phyloP scores from a whole-genome alignment of 2,113 vertebrate species.

The Hippocampus abdominalis region DNA sequence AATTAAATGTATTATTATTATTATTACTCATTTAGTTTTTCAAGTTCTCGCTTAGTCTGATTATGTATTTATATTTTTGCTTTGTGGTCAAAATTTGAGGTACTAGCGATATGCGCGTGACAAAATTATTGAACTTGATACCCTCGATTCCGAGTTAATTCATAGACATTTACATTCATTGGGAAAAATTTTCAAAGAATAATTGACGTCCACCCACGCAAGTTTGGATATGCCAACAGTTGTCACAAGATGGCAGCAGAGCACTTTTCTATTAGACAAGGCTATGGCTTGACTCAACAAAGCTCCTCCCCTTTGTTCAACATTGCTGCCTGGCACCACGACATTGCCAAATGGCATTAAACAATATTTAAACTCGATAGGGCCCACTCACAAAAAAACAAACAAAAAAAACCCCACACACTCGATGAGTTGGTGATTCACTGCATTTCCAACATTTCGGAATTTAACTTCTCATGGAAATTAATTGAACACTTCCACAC shows the following conservation, averaged over 20 bases:
- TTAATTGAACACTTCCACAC: background rate
- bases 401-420: no score
- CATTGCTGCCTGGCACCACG: no score
- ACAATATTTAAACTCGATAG: no score
- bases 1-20: no score
- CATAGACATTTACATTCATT: background rate
- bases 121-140: no score
- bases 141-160: no score
- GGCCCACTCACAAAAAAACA: no score
- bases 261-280: background rate
- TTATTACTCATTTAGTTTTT: background rate
- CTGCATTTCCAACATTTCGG: background rate
- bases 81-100: no score
- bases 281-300: background rate
- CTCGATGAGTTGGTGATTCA: background rate
- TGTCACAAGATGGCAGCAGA: background rate
- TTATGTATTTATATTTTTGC: background rate
- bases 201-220: background rate
- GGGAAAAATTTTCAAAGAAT: background rate
- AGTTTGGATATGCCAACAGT: no score
- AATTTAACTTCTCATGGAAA: background rate
- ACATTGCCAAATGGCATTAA: no score
- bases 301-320: background rate
- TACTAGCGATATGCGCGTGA: background rate
- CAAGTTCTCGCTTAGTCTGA: background rate